These are phyloP conservation scores for Trichonephila clavipes DNA, from an alignment of 1,140 invertebrate species.

Conservation along the genomic window DNA sequence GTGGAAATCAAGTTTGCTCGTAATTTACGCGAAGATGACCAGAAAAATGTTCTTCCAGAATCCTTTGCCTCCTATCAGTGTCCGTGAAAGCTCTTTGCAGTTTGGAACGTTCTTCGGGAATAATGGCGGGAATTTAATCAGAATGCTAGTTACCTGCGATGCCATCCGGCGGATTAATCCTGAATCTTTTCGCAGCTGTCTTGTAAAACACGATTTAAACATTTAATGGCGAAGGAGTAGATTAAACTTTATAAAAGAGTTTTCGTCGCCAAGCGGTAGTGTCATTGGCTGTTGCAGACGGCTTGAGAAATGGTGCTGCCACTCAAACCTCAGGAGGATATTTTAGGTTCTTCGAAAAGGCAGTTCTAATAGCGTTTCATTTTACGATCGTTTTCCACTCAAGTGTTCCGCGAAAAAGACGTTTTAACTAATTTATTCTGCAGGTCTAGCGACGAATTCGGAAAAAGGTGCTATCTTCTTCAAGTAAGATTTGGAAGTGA, in stretches of 20 bases:
- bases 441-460: not conserved
- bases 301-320: constrained; percentile 19
- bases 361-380: not conserved
- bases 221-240: constrained; percentile 1
- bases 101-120: not conserved
- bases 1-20: constrained; percentile 47
- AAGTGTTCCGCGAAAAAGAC: constrained; percentile 9
- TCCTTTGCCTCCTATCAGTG: not conserved
- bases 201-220: constrained; percentile 22
- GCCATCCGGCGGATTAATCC: not conserved
- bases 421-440: constrained; percentile 42
- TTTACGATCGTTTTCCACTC: constrained; percentile 36
- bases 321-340: not conserved
- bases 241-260: constrained; percentile 7
- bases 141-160: constrained; percentile 2
- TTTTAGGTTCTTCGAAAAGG: constrained; percentile 20
- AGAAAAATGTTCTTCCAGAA: constrained; percentile 35
- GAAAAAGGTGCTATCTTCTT: not conserved
- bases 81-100: not conserved
- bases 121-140: constrained; percentile 38
- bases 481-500: not conserved
- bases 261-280: not conserved
- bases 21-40: constrained; percentile 39
- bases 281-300: not conserved
- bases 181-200: constrained; percentile 1